Percentiles rank a stretch among this genome's conserved stretches.
These are phyloP conservation scores for Diplodus sargus DNA, from an alignment of 2,797 vertebrate species.

Conservation along the genomic window DNA sequence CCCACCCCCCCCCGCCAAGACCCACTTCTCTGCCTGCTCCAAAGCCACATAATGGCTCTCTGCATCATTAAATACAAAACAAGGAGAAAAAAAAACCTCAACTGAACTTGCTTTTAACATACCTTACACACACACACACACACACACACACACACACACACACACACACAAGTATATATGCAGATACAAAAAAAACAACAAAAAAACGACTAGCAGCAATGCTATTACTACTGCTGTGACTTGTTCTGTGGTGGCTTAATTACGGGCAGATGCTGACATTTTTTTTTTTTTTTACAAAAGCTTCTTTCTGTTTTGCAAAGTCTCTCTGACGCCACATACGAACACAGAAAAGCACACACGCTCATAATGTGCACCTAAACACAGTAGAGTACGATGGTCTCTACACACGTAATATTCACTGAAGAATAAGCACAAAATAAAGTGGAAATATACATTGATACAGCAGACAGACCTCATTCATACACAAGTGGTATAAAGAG, in stretches of 20 bases:
- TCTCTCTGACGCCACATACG: slow-evolving; percentile 47
- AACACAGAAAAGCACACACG: slow-evolving; percentile 28
- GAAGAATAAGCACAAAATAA: neutral
- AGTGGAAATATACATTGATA: neutral
- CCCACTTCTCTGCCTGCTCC: slow-evolving; percentile 39
- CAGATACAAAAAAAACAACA: slow-evolving; percentile 19
- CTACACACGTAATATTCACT: neutral
- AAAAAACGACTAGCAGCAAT: slow-evolving; percentile 54
- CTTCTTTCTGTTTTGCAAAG: slow-evolving; percentile 60
- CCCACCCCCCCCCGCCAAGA: neutral
- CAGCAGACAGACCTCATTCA: too few relatives aligned
- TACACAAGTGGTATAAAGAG: too few relatives aligned
- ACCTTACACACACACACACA: slow-evolving; percentile 13
- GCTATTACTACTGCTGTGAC: slow-evolving; percentile 69
- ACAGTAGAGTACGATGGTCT: slow-evolving; percentile 3
- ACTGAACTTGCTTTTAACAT: slow-evolving; percentile 63
- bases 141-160: slow-evolving; percentile 14
- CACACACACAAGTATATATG: neutral
- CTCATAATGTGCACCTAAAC: slow-evolving; percentile 15
- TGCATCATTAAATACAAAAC: slow-evolving; percentile 54
- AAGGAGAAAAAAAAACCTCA: slow-evolving; percentile 36
- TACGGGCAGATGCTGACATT: slow-evolving; percentile 65
- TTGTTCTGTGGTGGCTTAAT: slow-evolving; percentile 81
- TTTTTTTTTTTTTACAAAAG: slow-evolving; percentile 42
- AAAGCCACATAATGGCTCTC: slow-evolving; percentile 79